These are phyloP conservation scores for Agapornis canus DNA, from an alignment of 2,797 vertebrate species.

Conservation along the genomic window DNA sequence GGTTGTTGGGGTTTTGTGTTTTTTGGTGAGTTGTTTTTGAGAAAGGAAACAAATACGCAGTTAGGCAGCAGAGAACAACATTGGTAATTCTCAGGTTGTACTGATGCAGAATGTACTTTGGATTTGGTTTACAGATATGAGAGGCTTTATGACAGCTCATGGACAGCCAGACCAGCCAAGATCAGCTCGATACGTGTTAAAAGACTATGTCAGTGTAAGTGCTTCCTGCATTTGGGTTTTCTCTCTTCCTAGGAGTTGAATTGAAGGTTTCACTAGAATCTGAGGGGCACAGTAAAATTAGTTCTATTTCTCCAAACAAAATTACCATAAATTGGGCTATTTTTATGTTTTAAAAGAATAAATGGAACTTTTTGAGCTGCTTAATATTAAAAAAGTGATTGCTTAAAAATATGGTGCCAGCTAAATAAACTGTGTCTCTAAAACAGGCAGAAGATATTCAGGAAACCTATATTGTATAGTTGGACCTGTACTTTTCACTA, in stretches of 20 bases:
- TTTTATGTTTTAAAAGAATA: neutral
- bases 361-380: neutral
- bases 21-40: neutral
- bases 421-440: neutral
- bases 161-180: conserved; percentile 95
- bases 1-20: neutral
- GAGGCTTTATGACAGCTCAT: conserved; percentile 95
- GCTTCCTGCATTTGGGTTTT: neutral
- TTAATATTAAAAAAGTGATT: neutral
- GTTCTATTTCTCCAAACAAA: neutral
- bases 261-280: neutral
- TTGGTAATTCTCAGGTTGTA: neutral
- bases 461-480: neutral
- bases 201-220: conserved; percentile 93
- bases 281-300: neutral
- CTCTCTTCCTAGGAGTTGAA: neutral
- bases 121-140: conserved; percentile 83
- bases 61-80: neutral
- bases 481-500: neutral
- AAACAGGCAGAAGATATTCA: neutral
- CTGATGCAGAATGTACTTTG: neutral
- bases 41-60: neutral
- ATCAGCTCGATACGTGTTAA: conserved; percentile 93
- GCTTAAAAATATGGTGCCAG: neutral
- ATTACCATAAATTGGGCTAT: neutral